Percentiles rank a stretch among this genome's conserved stretches.
Evolutionary conservation across 2,888 invertebrate species (phyloP).

Genomic region (Lucinisca nassula): DNA sequence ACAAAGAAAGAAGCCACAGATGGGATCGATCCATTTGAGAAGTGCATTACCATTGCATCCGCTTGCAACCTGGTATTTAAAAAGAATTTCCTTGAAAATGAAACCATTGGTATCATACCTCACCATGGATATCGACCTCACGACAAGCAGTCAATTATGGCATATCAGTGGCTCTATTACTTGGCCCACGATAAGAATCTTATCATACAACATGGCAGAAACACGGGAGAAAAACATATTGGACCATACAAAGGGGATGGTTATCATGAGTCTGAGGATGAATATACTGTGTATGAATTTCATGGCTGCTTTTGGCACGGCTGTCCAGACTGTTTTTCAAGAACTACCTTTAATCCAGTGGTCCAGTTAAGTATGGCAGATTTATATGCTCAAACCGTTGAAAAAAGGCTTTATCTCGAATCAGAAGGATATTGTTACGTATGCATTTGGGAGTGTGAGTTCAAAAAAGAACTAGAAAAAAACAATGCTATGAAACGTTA

Average conservation of each 20-base stretch:
- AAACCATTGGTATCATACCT: constrained; percentile 56
- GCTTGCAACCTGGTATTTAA: constrained; percentile 48
- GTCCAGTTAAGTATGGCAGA: constrained; percentile 48
- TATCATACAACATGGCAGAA: constrained; percentile 43
- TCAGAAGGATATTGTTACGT: constrained; percentile 55
- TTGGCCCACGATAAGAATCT: constrained; percentile 12
- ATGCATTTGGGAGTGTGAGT: constrained; percentile 75
- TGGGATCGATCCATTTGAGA: constrained; percentile 55
- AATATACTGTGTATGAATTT: constrained; percentile 48
- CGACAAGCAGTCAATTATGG: constrained; percentile 63
- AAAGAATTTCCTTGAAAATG: constrained; percentile 36
- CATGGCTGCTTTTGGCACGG: constrained; percentile 62
- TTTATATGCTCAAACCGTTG: constrained; percentile 37
- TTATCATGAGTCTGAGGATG: constrained; percentile 18
- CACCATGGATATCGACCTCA: constrained; percentile 59
- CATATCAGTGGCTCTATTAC: constrained; percentile 60
- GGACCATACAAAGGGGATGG: constrained; percentile 41
- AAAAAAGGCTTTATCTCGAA: constrained; percentile 46
- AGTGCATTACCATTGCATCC: constrained; percentile 50
- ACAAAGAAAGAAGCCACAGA: too few relatives aligned
- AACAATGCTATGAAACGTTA: constrained; percentile 48
- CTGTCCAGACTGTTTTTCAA: constrained; percentile 32
- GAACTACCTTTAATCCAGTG: constrained; percentile 43
- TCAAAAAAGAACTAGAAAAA: constrained; percentile 50
- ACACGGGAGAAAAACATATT: constrained; percentile 15